Evolutionary conservation across 2,797 vertebrate species (phyloP), one percentile per base, ranked within the genome.

Genomic region (Leuciscus waleckii): DNA sequence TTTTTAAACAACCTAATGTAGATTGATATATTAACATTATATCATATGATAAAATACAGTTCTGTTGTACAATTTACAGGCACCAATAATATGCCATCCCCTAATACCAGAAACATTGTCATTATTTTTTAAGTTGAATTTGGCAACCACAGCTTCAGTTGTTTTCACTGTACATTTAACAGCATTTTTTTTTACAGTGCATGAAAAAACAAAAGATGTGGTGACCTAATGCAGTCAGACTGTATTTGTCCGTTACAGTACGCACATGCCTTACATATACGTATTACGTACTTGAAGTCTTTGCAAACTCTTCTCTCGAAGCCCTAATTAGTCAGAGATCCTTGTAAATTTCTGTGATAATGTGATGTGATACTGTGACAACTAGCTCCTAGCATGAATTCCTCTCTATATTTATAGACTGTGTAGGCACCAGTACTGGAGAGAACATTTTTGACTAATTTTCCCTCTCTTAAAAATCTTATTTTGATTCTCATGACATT

Each of bases 381-480:
- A 63, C 56, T 56, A 43, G 2, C 1, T 10, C 46, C 61, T 26
- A 76, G 23, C 6, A 35, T 19, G 16, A 67, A 51, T 32, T 76
- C 41, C 58, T 68, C 29, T 77, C 7, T 58, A 70, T 46, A 58
- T 78, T 70, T 84, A 56, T 78, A 70, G 37, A 78, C 11, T 4
- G 35, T 68, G 35, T 49, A 49, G 81, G 56, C 58, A 41, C 67
- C 49, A 29, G 29, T 8, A 37, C 1, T 32, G 61, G 26, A 49
- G 41, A 41, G 35, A 5, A 35, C 5, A 35, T 35, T 35, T 35
- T 35, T 35, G 5, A 35, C 23, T 1, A 5, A 54, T 70, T 49
- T 69, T 70, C 46, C 23, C 35, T 46, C 35, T 61, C 29, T 51
- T 11, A 35, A 32, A 51, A 51, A 23, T 54, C 17, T 51, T 65